Evolutionary conservation across 2,888 invertebrate genomes (phyloP), one percentile per base, ranked within the genome.

Genomic region (Macropis europaea): DNA sequence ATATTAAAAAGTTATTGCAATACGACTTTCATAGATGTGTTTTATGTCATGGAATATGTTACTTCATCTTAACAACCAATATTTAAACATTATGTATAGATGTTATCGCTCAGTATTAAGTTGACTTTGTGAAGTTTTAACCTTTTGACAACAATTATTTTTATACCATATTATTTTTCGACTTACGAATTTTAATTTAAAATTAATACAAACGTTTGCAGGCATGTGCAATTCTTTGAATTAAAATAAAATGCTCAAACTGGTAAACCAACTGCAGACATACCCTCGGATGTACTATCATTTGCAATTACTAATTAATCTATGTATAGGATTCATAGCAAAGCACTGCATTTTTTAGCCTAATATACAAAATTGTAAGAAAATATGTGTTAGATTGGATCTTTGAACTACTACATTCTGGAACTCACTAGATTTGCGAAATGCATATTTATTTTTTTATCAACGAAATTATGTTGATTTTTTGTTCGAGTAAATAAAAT

Each of bases 391-490:
- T 54, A 6, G 47, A 28, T 60, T 36, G 32, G n/a, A 43, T 60
- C 22, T 13, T 15, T 24, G 5, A 42, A 43, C 30, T 40, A 53
- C 22, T 28, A 52, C 2, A 17, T 34, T 38, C 38, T 34, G 22
- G 15, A 34, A 54, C 30, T 9, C 7, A 28, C 60, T 30, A 56
- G 59, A 69, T 76, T 43, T 74, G 52, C 73, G 56, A 70, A 60
- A 60, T 81, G 74, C 76, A 75, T 73, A 80, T 81, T 82, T 82
- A 77, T 81, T 81, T 82, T 82, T 75, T 78, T n/a, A n/a, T n/a
- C n/a, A n/a, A n/a, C n/a, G n/a, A n/a, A n/a, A n/a, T n/a, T n/a
- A n/a, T n/a, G n/a, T n/a, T n/a, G n/a, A n/a, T n/a, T n/a, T n/a
- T n/a, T n/a, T 40, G 38, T 64, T 75, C 34, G 45, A 13, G 34